Base-by-base conservation (phyloP, 2,797 vertebrate genomes). In the Labeo calbasu region DNA sequence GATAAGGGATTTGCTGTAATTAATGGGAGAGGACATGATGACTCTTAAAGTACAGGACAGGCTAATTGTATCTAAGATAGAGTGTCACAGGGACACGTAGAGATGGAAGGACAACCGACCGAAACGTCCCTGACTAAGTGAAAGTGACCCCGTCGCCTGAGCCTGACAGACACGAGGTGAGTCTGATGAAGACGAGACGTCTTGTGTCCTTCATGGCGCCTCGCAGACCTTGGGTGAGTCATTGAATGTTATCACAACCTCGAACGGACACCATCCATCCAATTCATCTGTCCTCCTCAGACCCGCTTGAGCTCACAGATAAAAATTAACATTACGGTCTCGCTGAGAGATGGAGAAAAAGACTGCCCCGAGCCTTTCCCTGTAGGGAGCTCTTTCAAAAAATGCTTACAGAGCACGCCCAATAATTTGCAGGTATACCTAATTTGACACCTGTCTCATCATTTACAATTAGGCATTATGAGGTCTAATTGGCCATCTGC, bases 401-500 rank as follows among this genome's bases (percentile, higher is more conserved):
- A 48, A 21, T 43, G 55, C 66, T 78, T 25, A 51, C 43, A 8
- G 81, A 90, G 88, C 85, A 89, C 75, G 87, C 82, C 81, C 70
- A 73, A 91, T 88, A 87, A 91, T 94, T 92, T 94, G 91, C 92
- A 93, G 91, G 89, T 93, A 88, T 90, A 87, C 84, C 86, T 92
- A 92, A 94, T 94, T 92, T 94, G 94, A 93, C 93, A 95, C 93
- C 92, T 93, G 92, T 91, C 93, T 94, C 93, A 94, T 93, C 90
- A 94, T 94, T 94, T 94, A 92, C 93, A 94, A 93, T 95, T 92
- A 94, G 90, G 90, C 86, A 92, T 94, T 93, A 93, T 94, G 91
- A 91, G 92, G 90, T 90, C 85, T 93, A 94, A 94, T 93, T 94
- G 92, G 93, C 94, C 94, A 95, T 94, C 94, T 96, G 94, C 91